Evolutionary conservation across 2,888 invertebrate species (phyloP).

Genomic region (Leistus spinibarbis): DNA sequence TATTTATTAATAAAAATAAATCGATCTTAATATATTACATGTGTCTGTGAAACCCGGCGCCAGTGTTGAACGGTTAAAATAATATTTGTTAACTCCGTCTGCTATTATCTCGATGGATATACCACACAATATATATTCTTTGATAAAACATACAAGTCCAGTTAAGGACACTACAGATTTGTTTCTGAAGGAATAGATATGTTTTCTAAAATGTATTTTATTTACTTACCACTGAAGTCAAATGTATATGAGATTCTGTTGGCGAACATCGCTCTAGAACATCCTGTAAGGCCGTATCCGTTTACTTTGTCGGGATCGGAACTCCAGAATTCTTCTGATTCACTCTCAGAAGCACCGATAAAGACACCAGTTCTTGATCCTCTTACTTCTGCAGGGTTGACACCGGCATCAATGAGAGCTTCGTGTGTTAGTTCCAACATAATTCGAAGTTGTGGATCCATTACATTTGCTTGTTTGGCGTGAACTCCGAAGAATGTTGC

Average conservation of each 20-base stretch:
- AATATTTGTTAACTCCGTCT: too few relatives aligned
- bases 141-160: too few relatives aligned
- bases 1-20: too few relatives aligned
- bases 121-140: too few relatives aligned
- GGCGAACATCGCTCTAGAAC: slow-evolving; percentile 95
- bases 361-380: slow-evolving; percentile 94
- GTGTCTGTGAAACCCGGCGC: too few relatives aligned
- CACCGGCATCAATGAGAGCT: slow-evolving; percentile 85
- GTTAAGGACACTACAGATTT: too few relatives aligned
- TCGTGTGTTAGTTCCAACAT: slow-evolving; percentile 92
- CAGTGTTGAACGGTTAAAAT: too few relatives aligned
- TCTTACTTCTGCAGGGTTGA: slow-evolving; percentile 81
- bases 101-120: too few relatives aligned
- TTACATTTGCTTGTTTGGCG: slow-evolving; percentile 87
- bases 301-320: slow-evolving; percentile 84
- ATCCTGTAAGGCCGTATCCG: slow-evolving; percentile 92
- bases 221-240: slow-evolving; percentile 75
- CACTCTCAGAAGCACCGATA: slow-evolving; percentile 90
- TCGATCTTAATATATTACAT: too few relatives aligned
- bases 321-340: slow-evolving; percentile 88
- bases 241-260: slow-evolving; percentile 96
- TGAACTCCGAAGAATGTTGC: slow-evolving; percentile 90
- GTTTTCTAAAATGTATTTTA: neutral
- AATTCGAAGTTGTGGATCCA: slow-evolving; percentile 91
- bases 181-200: too few relatives aligned